Percentiles rank a stretch among this genome's conserved stretches.
phyloP scores from a whole-genome alignment of 2,888 invertebrate genomes.

The Coremacera marginata region DNA sequence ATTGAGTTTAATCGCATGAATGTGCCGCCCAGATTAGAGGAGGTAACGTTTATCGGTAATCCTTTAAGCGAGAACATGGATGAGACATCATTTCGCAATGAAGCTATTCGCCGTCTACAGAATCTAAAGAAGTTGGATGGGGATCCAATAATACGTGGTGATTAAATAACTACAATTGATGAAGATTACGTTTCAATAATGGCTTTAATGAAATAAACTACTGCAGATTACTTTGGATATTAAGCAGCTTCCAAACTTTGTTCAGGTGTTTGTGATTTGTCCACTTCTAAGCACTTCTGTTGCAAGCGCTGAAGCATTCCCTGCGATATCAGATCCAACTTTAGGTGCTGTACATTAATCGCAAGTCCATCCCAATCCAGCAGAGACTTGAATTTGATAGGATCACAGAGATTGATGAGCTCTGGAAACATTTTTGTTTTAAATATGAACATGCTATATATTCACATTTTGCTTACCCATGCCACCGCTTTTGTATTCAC shows the following conservation, averaged over 20 bases:
- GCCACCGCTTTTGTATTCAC: constrained; percentile 83
- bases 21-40: constrained; percentile 79
- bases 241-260: constrained; percentile 52
- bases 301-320: constrained; percentile 60
- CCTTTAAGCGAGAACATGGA: constrained; percentile 82
- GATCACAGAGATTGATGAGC: constrained; percentile 63
- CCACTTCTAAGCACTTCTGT: constrained; percentile 36
- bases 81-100: constrained; percentile 77
- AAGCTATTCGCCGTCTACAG: constrained; percentile 80
- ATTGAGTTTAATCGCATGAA: constrained; percentile 85
- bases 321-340: constrained; percentile 64
- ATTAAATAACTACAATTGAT: constrained; percentile 32
- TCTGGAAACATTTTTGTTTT: constrained; percentile 49
- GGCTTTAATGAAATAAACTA: background rate
- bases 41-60: constrained; percentile 86
- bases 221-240: background rate
- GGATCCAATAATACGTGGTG: constrained; percentile 72
- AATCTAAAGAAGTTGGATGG: constrained; percentile 85
- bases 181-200: background rate
- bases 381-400: constrained; percentile 60
- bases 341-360: constrained; percentile 67
- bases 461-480: constrained; percentile 72
- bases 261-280: background rate
- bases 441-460: too few species aligned
- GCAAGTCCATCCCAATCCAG: constrained; percentile 68